These are phyloP conservation scores for Lochmaea capreae DNA, from an alignment of 2,888 invertebrate genomes.

Conservation along the genomic window DNA sequence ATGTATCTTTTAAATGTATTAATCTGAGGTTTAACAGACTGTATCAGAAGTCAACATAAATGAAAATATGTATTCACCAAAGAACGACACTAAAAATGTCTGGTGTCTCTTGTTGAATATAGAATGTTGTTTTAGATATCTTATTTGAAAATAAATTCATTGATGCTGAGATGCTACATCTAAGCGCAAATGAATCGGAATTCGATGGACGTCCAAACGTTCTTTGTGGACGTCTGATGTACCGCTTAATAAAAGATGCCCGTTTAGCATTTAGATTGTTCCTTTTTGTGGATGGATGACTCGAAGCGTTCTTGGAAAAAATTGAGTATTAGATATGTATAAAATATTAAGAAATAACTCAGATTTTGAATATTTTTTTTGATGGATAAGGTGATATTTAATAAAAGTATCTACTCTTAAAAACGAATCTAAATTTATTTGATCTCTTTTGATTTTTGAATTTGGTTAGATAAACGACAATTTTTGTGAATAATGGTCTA, in stretches of 20 bases:
- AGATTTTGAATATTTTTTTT: background rate
- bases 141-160: background rate
- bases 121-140: too few relatives aligned
- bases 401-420: background rate
- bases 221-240: background rate
- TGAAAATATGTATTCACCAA: too few relatives aligned
- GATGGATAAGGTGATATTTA: background rate
- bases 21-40: too few relatives aligned
- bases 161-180: background rate
- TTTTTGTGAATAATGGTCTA: too few relatives aligned
- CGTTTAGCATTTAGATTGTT: constrained; percentile 9
- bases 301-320: background rate
- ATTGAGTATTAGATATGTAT: background rate
- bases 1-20: too few relatives aligned
- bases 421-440: background rate
- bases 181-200: background rate
- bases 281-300: background rate
- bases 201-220: constrained; percentile 2
- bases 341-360: background rate
- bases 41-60: too few relatives aligned
- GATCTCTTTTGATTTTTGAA: too few relatives aligned
- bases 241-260: background rate
- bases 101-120: too few relatives aligned
- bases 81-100: too few relatives aligned
- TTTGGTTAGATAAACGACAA: too few relatives aligned